Base-by-base conservation (phyloP, 2,888 invertebrate species). In the Dryococelus australis region DNA sequence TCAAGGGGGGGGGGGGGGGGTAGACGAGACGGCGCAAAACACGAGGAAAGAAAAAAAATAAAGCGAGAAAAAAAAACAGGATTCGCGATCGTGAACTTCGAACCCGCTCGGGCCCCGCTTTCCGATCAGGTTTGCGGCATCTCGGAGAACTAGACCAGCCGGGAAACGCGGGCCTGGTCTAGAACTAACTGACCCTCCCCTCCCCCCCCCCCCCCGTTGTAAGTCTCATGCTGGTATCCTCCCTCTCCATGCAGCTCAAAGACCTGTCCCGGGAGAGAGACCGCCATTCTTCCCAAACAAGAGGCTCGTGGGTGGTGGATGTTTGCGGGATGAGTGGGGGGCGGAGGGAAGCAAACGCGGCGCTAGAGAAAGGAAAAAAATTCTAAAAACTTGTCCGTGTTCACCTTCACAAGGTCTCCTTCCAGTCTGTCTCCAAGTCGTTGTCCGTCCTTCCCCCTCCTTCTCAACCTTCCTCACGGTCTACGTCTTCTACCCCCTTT, bases 331-430 rank as follows among this genome's bases (percentile, higher is more conserved):
- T 47, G 47, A 47, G 28, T 27, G 84, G n/a, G 53, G 53, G 47
- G 47, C 4, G n/a, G 85, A n/a, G 43, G 8, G 27, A 26, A 16
- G 85, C 47, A 85, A 51, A 16, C 47, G 85, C 26, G 47, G 85
- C 47, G 47, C 51, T 13, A n/a, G 85, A 85, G 43, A 43, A 85
- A 85, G 85, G 85, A 65, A 65, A 65, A 65, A 65, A 65, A 65
- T 65, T 65, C 65, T 20, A 65, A 83, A 83, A 83, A 83, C 35
- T 83, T 83, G 83, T 83, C 35, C 83, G 35, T 83, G 83, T 83
- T 83, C 83, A 83, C 83, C 83, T 83, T 83, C 83, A 83, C 83
- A 83, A 83, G 83, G 83, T 83, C 83, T 83, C 35, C 13, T 35
- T 83, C 83, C 28, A 27, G 28, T 35, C 83, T 65, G 65, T 65